Base-by-base conservation (phyloP, 2,888 invertebrate species). In the Hydrotaea diabolus region DNA sequence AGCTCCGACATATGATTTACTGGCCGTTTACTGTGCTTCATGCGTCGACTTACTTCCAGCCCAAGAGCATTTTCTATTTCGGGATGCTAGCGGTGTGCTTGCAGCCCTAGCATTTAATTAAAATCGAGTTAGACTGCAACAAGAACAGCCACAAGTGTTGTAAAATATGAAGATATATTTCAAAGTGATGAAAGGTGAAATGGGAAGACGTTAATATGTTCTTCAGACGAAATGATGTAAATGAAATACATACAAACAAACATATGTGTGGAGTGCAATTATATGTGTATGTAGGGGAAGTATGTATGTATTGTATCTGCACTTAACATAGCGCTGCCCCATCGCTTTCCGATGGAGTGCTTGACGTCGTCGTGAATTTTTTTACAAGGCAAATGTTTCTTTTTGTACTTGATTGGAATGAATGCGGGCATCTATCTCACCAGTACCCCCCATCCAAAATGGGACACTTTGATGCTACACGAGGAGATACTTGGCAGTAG, bases 141-240 rank as follows among this genome's bases (percentile, higher is more conserved):
- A 39, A 39, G 9, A 39, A 49, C 49, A 49, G 49, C 43, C 43
- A 43, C 43, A 49, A 49, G 49, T 57, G 19, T 57, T 57, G 23
- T 59, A 26, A 23, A 59, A 26, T 15, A 31, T 31, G 31, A 36
- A 62, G 26, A 36, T 62, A 31, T 31, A 62, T 62, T 31, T 31
- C 31, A 62, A 31, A 31, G 62, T n/a, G 62, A 62, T 17, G 62
- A 62, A 62, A 31, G 31, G n/a, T 62, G 23, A 59, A 62, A 62
- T 8, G 39, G 39, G 9, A 9, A 9, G 8, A 9, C 39, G 1
- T 39, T 11, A 39, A 9, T 2, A 8, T 9, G 9, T 39, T 49
- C 49, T 13, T n/a, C 15, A 49, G 3, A 15, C 13, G n/a, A 49
- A 49, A 49, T 49, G n/a, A 49, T 49, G 15, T n/a, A 49, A 39